Evolutionary conservation across 2,888 invertebrate genomes (phyloP), one percentile per base, ranked within the genome.

Genomic region (Adelognathus sp.): DNA sequence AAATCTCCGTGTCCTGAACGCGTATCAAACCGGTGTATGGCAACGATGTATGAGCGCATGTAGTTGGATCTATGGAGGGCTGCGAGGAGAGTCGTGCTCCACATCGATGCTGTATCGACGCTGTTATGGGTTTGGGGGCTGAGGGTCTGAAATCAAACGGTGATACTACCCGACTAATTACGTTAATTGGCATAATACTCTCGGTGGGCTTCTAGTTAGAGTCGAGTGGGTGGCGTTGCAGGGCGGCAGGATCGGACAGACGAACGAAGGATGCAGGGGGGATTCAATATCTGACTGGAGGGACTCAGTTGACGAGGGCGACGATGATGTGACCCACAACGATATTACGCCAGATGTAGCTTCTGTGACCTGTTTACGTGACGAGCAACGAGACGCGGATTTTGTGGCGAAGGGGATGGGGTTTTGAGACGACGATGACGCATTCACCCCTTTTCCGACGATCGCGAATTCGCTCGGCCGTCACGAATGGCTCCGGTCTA

Each of bases 121-220:
- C 41, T 27, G 73, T 27, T 39, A 21, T 29, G 41, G 24, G 36
- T 18, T 36, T 29, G 29, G 21, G 36, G 50, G 41, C 50, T n/a
- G 39, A 11, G 41, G 9, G 41, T 11, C 69, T 44, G 67, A 81
- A 84, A 84, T 84, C 83, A 83, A 84, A 84, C 78, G 82, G 70
- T 79, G 70, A 67, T 79, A 70, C 82, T 74, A 69, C 36, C 80
- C 64, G 83, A 84, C 84, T 86, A 87, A 87, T 88, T 87, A 86
- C 81, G 84, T 83, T 87, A 88, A 88, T 87, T 88, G 87, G 86
- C 82, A 84, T 87, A 87, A 88, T 87, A 86, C 86, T 84, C 84
- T 81, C 82, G 79, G 80, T 82, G 80, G 81, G 82, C 82, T 84
- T 76, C 70, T 81, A 81, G 84, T 84, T 84, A 81, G 24, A 50